Percentiles rank a stretch among this genome's conserved stretches.
Evolutionary conservation across 2,888 invertebrate species (phyloP).

Genomic region (Blera fallax): DNA sequence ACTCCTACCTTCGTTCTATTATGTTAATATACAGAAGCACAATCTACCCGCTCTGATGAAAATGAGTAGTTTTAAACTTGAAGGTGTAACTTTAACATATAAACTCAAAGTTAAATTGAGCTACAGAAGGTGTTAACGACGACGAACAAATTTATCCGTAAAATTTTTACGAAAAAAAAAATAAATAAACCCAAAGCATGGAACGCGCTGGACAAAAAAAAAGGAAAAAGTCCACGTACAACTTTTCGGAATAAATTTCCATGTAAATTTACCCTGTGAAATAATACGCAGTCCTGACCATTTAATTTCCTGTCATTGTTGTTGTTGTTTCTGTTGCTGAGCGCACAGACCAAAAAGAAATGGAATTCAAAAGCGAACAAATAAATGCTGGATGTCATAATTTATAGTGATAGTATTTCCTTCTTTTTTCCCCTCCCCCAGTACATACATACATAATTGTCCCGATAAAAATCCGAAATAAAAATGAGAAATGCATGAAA

Average conservation of each 20-base stretch:
- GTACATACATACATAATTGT: constrained; percentile 38
- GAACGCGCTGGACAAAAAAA: background rate
- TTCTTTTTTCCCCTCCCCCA: constrained; percentile 42
- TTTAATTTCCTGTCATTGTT: constrained; percentile 60
- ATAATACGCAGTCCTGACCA: constrained; percentile 60
- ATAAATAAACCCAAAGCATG: no score
- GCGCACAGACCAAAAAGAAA: background rate
- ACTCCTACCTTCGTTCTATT: no score
- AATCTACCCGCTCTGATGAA: no score
- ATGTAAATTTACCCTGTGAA: constrained; percentile 54
- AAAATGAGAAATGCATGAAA: constrained; percentile 18
- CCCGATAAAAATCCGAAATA: constrained; percentile 51
- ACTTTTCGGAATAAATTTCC: constrained; percentile 58
- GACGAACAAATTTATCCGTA: constrained; percentile 9
- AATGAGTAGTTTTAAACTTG: no score
- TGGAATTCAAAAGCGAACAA: constrained; percentile 12
- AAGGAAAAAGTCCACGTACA: background rate
- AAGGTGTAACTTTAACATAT: background rate
- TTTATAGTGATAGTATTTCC: constrained; percentile 67
- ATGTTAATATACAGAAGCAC: no score
- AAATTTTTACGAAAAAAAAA: background rate
- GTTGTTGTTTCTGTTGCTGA: background rate
- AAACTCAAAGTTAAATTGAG: background rate
- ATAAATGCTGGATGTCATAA: constrained; percentile 59
- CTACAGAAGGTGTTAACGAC: constrained; percentile 12